These are phyloP conservation scores for Kradibia gibbosae DNA, from an alignment of 1,140 invertebrate genomes.

Conservation along the genomic window DNA sequence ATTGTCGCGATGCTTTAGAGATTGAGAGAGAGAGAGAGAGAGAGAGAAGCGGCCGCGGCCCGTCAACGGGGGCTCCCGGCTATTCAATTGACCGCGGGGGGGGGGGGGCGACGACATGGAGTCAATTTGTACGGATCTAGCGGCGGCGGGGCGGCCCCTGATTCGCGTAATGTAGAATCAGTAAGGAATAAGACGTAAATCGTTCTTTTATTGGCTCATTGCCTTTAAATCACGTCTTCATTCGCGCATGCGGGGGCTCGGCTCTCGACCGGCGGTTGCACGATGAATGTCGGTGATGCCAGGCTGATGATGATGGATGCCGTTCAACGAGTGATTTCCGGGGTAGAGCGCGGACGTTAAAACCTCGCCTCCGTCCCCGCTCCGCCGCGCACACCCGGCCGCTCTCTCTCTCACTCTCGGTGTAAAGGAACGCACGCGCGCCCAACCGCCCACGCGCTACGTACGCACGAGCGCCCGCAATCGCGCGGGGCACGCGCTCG, in stretches of 20 bases:
- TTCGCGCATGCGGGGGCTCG: background rate
- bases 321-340: constrained; percentile 67
- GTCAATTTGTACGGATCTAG: too few relatives aligned
- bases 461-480: too few relatives aligned
- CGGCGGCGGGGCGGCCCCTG: too few relatives aligned
- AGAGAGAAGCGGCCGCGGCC: too few relatives aligned
- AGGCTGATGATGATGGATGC: constrained; percentile 67
- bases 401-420: constrained; percentile 3
- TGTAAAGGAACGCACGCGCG: too few relatives aligned
- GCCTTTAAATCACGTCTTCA: background rate
- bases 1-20: too few relatives aligned
- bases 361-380: constrained; percentile 49
- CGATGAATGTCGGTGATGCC: background rate
- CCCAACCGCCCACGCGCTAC: too few relatives aligned
- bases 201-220: background rate
- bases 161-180: constrained; percentile 31
- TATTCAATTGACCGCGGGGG: too few relatives aligned
- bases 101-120: too few relatives aligned
- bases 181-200: background rate
- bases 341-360: constrained; percentile 52
- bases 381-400: background rate
- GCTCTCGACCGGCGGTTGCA: background rate
- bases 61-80: too few relatives aligned
- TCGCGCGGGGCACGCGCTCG: too few relatives aligned
- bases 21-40: too few relatives aligned